These are phyloP conservation scores for Cryptocheilus praepositus DNA, from an alignment of 2,888 invertebrate genomes.

Conservation along the genomic window DNA sequence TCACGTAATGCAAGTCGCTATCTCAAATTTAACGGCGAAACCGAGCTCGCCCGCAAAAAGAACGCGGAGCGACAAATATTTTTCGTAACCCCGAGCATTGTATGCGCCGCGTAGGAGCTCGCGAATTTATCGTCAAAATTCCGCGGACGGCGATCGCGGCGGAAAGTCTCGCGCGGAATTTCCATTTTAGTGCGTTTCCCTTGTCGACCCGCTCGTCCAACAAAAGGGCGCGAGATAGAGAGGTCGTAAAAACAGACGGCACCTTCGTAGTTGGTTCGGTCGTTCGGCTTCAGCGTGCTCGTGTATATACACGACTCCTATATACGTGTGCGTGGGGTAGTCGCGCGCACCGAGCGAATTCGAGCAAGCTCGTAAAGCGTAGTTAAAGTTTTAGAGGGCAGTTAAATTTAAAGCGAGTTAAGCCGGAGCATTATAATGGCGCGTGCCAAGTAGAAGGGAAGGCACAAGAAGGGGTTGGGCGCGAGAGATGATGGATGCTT, in stretches of 20 bases:
- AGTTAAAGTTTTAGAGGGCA: constrained; percentile 66
- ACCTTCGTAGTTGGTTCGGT: constrained; percentile 29
- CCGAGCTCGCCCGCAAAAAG: no score
- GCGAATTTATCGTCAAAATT: constrained; percentile 8
- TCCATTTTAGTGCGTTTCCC: constrained; percentile 42
- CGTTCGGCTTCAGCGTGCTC: no score
- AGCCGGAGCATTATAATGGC: constrained; percentile 64
- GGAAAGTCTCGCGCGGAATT: constrained; percentile 39
- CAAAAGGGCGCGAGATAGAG: constrained; percentile 49
- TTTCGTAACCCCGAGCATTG: no score
- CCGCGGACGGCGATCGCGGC: constrained; percentile 5
- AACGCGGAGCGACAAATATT: no score
- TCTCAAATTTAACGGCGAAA: no score
- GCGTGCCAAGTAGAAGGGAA: constrained; percentile 63
- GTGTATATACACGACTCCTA: no score
- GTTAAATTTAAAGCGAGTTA: constrained; percentile 70
- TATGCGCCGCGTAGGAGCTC: constrained; percentile 1
- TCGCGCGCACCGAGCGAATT: constrained; percentile 8
- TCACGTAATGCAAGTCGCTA: no score
- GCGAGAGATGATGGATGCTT: constrained; percentile 18
- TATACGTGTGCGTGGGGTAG: constrained; percentile 40
- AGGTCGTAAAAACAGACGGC: constrained; percentile 54
- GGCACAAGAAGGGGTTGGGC: constrained; percentile 34
- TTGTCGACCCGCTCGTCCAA: constrained; percentile 40
- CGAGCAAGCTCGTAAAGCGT: constrained; percentile 39